These are phyloP conservation scores for Macrocentrus cingulum DNA, from an alignment of 1,140 invertebrate genomes.

Conservation along the genomic window DNA sequence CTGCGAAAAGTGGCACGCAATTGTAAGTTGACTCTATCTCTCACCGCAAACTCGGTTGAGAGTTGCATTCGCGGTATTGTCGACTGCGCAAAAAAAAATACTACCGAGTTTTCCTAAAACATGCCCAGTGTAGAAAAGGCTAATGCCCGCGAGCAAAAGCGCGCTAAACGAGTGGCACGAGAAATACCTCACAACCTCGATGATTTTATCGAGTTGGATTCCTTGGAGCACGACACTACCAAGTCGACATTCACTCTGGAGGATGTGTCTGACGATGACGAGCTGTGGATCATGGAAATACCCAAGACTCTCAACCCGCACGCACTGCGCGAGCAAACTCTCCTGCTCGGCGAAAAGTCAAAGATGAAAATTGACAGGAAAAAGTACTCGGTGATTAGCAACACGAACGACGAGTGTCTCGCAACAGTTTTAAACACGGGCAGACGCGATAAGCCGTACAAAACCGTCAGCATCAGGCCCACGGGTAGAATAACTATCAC, in stretches of 20 bases:
- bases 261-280: slow-evolving; percentile 40
- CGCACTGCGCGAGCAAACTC: slow-evolving; percentile 35
- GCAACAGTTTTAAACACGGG: slow-evolving; percentile 40
- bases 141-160: background rate
- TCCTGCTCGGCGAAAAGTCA: slow-evolving; percentile 39
- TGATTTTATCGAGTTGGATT: background rate
- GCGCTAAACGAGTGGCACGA: background rate
- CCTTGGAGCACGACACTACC: slow-evolving; percentile 17
- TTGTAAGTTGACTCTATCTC: too few species aligned
- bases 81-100: too few species aligned
- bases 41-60: too few species aligned
- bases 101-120: background rate
- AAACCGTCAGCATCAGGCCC: slow-evolving; percentile 42
- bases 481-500: slow-evolving; percentile 36
- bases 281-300: slow-evolving; percentile 45
- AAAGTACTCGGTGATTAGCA: slow-evolving; percentile 34
- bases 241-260: slow-evolving; percentile 34
- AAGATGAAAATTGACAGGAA: slow-evolving; percentile 42
- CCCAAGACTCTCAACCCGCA: slow-evolving; percentile 41
- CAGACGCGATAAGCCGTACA: slow-evolving; percentile 29
- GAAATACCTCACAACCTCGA: slow-evolving; percentile 1
- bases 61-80: too few species aligned
- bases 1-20: too few species aligned
- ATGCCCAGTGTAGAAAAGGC: background rate
- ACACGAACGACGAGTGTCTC: slow-evolving; percentile 25